Evolutionary conservation across 2,888 invertebrate species (phyloP).

Genomic region (Dasypolia templi): DNA sequence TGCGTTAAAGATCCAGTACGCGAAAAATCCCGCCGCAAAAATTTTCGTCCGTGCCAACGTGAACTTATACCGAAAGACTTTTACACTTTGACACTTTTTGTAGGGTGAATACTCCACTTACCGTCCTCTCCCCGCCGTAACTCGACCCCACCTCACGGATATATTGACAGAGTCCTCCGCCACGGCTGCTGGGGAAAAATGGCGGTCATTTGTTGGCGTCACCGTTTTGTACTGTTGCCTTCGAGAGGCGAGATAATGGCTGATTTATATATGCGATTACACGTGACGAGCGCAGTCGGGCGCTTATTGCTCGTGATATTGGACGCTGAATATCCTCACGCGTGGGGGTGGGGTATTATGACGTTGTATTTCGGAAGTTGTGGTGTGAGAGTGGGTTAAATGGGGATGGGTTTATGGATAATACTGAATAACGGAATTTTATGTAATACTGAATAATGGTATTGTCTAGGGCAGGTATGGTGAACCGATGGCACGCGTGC

Average conservation of each 20-base stretch:
- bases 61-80: no score
- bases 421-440: constrained; percentile 4
- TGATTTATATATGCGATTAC: constrained; percentile 88
- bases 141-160: constrained; percentile 72
- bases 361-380: constrained; percentile 43
- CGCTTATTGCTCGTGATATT: constrained; percentile 68
- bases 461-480: no score
- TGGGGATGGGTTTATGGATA: background rate
- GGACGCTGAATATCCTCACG: constrained; percentile 65
- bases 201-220: constrained; percentile 89
- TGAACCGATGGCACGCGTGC: no score
- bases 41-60: no score
- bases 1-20: no score
- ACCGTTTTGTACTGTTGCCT: constrained; percentile 88
- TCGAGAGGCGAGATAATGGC: constrained; percentile 89
- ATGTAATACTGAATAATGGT: no score
- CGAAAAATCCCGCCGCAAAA: no score
- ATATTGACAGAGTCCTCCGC: constrained; percentile 90
- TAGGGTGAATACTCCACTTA: constrained; percentile 7
- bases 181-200: constrained; percentile 88
- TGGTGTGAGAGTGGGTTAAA: constrained; percentile 33
- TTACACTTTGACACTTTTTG: no score
- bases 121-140: constrained; percentile 41
- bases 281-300: constrained; percentile 75
- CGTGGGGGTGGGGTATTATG: constrained; percentile 40